These are phyloP conservation scores for Chrysolina haemoptera DNA, from an alignment of 2,888 invertebrate species.

Conservation along the genomic window DNA sequence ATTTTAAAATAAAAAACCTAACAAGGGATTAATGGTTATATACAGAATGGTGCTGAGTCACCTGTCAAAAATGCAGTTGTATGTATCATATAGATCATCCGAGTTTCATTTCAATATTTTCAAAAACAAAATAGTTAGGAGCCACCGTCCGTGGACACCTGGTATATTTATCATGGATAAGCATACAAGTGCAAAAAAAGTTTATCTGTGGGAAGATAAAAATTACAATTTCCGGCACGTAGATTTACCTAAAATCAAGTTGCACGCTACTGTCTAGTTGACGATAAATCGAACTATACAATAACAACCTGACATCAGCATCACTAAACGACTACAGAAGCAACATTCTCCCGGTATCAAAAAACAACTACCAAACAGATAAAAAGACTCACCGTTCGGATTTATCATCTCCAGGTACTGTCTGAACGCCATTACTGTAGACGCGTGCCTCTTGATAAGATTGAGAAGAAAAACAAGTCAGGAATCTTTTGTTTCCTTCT, in stretches of 20 bases:
- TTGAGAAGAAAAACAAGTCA: slow-evolving; percentile 24
- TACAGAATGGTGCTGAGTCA: too few relatives aligned
- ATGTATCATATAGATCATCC: too few relatives aligned
- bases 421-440: slow-evolving; percentile 49
- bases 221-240: not conserved
- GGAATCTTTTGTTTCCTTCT: slow-evolving; percentile 7
- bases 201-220: too few relatives aligned
- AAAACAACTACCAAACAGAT: slow-evolving; percentile 47
- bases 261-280: not conserved
- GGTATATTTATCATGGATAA: too few relatives aligned
- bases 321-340: slow-evolving; percentile 46
- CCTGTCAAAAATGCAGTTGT: too few relatives aligned
- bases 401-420: slow-evolving; percentile 45
- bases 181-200: too few relatives aligned
- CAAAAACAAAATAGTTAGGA: too few relatives aligned
- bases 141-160: too few relatives aligned
- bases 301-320: slow-evolving; percentile 49
- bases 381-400: slow-evolving; percentile 48
- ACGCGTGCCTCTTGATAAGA: slow-evolving; percentile 47
- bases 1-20: too few relatives aligned
- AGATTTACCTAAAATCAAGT: not conserved
- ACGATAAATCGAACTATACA: slow-evolving; percentile 16
- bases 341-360: slow-evolving; percentile 43
- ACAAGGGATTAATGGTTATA: too few relatives aligned
- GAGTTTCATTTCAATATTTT: too few relatives aligned